Evolutionary conservation across 2,113 vertebrate genomes (phyloP), one percentile per base, ranked within the genome.

Genomic region (Carassius gibelio): DNA sequence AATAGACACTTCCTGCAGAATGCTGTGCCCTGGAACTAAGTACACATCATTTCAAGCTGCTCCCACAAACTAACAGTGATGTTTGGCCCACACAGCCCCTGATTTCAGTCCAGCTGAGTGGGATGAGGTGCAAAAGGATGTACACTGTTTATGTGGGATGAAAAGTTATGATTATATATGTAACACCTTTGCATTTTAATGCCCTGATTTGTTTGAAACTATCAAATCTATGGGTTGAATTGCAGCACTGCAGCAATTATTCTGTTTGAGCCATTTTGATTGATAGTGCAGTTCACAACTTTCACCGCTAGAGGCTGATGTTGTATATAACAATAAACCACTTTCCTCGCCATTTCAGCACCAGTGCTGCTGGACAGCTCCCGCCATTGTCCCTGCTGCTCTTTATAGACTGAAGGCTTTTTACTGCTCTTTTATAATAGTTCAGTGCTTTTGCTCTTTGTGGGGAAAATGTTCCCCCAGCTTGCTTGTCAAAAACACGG

Each of bases 341-440:
- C 36, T n/a, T 34, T 19, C 4, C 72, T 14, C 74, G 50, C 57
- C 62, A 75, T 71, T 88, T 88, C 87, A 86, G 87, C 77, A 38
- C 69, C 26, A 50, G 8, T 6, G 66, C 61, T 76, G 13, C 15
- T 80, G 82, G 66, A 82, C 85, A 87, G 85, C 74, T 82, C 15
- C 80, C 59, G 72, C 38, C 52, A 61, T 55, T 50, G 55, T 62
- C 21, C 23, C 74, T 66, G 52, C 45, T 50, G 38, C 50, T 77
- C 74, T 30, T 81, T 55, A 42, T 13, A 48, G 7, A 34, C 79
- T 26, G 23, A 84, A 68, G 50, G 75, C 10, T 45, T 59, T 61
- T 55, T 52, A 14, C 75, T n/a, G 62, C 52, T 64, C 10, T 30
- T 72, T 45, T 85, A 48, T 81, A 74, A 80, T 48, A 82, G 78